Evolutionary conservation across 2,888 invertebrate genomes (phyloP).

Genomic region (Hydrotaea cyrtoneurina): DNA sequence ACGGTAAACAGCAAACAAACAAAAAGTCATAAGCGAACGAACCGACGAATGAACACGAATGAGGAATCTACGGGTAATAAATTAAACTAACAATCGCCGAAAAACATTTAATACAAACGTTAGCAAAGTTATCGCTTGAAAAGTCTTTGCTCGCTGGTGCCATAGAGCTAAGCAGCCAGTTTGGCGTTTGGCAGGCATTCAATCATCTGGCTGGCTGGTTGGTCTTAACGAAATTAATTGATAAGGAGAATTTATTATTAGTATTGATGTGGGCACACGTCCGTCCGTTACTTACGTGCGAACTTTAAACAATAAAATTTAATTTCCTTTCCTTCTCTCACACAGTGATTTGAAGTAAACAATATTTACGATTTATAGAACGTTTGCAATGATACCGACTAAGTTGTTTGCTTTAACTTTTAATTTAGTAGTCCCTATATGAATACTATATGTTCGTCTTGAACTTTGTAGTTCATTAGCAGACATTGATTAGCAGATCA

Average conservation of each 20-base stretch:
- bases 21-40: conserved; percentile 7
- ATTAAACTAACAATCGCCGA: conserved; percentile 36
- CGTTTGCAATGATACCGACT: too few species aligned
- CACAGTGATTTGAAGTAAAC: neutral
- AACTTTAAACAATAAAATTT: conserved; percentile 26
- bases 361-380: neutral
- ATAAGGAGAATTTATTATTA: conserved; percentile 38
- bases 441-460: too few species aligned
- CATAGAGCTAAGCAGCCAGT: conserved; percentile 4
- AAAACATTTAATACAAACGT: conserved; percentile 32
- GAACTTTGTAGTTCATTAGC: too few species aligned
- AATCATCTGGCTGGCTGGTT: conserved; percentile 18
- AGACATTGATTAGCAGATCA: too few species aligned
- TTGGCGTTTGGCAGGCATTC: conserved; percentile 8
- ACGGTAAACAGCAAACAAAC: conserved; percentile 25
- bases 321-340: conserved; percentile 24
- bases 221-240: conserved; percentile 21
- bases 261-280: conserved; percentile 32
- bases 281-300: conserved; percentile 12
- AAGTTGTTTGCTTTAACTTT: too few species aligned
- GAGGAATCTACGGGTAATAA: conserved; percentile 19
- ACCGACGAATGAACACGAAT: neutral
- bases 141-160: conserved; percentile 11
- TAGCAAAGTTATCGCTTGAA: conserved; percentile 28
- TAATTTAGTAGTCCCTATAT: too few species aligned